A percentile compares a stretch with the other conserved stretches of the same genome.
Evolutionary conservation across 1,140 invertebrate species (phyloP).

Genomic region (Achatina immaculata): DNA sequence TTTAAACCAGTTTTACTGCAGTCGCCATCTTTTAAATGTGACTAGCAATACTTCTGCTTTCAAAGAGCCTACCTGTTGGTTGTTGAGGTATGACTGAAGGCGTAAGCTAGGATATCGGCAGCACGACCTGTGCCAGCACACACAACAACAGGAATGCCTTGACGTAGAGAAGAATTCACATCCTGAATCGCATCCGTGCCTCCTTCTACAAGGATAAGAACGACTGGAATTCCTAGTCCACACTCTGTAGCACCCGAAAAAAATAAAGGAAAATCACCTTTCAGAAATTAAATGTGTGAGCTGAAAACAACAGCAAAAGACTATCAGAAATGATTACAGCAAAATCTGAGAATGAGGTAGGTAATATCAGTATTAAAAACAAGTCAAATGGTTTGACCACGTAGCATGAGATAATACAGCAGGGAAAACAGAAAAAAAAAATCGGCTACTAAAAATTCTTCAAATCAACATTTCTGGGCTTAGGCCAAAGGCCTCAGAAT

Average conservation of each 20-base stretch:
- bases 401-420: background rate
- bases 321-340: background rate
- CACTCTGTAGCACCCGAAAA: constrained; percentile 24
- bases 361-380: background rate
- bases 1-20: too few species aligned
- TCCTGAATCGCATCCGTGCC: constrained; percentile 67
- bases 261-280: background rate
- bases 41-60: too few species aligned
- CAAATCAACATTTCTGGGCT: too few species aligned
- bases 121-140: constrained; percentile 96
- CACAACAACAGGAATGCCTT: constrained; percentile 87
- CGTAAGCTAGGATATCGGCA: constrained; percentile 94
- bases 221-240: constrained; percentile 59
- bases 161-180: constrained; percentile 54
- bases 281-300: background rate
- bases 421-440: too few species aligned
- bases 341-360: background rate
- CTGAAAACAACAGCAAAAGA: background rate
- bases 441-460: too few species aligned
- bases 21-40: too few species aligned
- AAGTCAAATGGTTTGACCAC: background rate
- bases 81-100: constrained; percentile 77
- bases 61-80: constrained; percentile 8
- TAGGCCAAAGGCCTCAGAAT: too few species aligned
- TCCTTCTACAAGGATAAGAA: constrained; percentile 67